Percentiles rank a stretch among this genome's conserved stretches.
Conservation (phyloP, 2,113 vertebrate genomes). For the Pyxicephalus adspersus region DNA sequence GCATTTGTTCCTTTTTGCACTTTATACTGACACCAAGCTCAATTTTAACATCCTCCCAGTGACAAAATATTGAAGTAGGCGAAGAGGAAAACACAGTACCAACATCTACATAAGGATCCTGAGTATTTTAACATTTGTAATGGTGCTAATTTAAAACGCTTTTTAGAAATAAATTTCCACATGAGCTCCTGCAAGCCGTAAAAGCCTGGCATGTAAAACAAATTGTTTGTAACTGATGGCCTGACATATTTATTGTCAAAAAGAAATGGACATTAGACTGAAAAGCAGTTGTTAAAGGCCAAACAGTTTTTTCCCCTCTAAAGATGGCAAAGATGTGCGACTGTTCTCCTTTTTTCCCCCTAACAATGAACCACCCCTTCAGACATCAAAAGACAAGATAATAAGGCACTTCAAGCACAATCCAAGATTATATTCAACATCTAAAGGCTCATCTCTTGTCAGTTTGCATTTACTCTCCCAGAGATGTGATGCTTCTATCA, state of each 20-base stretch:
- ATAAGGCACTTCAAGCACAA: conserved; percentile 99
- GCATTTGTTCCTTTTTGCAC: background rate
- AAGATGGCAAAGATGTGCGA: conserved; percentile 89
- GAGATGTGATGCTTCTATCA: conserved; percentile 99
- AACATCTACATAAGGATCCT: conserved; percentile 14
- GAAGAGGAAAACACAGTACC: conserved; percentile 13
- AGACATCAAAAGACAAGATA: conserved; percentile 99
- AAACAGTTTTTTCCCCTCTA: conserved; percentile 85
- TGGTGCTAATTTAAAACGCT: conserved; percentile 80
- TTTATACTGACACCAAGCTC: conserved; percentile 9
- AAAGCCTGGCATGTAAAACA: conserved; percentile 87
- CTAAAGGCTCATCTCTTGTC: conserved; percentile 99
- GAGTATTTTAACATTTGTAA: conserved; percentile 79
- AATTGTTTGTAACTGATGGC: conserved; percentile 87
- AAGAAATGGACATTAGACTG: conserved; percentile 96
- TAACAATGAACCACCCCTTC: conserved; percentile 94
- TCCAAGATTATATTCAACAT: conserved; percentile 99
- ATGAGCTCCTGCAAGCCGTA: conserved; percentile 89
- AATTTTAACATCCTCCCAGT: conserved; percentile 3
- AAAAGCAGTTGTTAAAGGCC: conserved; percentile 98
- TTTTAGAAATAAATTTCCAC: conserved; percentile 88
- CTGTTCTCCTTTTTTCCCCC: conserved; percentile 91
- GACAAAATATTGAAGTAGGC: conserved; percentile 24
- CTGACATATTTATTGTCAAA: conserved; percentile 95
- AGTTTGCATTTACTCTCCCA: conserved; percentile 99